Conservation (phyloP, 2,888 invertebrate genomes). For the Drosophila kanekoi region DNA sequence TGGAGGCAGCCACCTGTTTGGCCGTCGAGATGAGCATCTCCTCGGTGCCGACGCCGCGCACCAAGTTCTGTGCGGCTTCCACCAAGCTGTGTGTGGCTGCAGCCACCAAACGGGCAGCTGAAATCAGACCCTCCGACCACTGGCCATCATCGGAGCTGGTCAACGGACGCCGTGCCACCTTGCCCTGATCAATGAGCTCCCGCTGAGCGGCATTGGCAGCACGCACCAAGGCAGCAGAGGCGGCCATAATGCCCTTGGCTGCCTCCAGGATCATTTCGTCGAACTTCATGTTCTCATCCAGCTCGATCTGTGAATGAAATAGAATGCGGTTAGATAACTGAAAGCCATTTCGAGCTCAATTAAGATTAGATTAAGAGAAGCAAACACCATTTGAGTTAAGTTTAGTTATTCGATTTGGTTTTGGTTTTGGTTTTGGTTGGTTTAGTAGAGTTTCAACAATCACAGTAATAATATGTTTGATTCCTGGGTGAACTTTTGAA, state of each 20-base stretch:
- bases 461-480: slow-evolving; percentile 99
- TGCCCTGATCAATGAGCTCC: slow-evolving; percentile 96
- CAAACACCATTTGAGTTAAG: slow-evolving; percentile 58
- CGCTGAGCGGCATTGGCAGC: slow-evolving; percentile 98
- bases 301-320: slow-evolving; percentile 74
- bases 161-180: slow-evolving; percentile 92
- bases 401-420: slow-evolving; percentile 6
- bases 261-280: slow-evolving; percentile 99
- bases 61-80: slow-evolving; percentile 98
- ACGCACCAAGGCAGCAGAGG: slow-evolving; percentile 97
- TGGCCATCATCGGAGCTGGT: slow-evolving; percentile 97
- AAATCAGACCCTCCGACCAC: slow-evolving; percentile 98
- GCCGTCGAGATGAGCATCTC: slow-evolving; percentile 98
- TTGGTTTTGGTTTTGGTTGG: slow-evolving; percentile 17
- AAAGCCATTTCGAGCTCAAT: background rate
- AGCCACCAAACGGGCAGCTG: slow-evolving; percentile 97
- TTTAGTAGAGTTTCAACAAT: slow-evolving; percentile 83
- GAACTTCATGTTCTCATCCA: slow-evolving; percentile 97
- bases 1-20: slow-evolving; percentile 97
- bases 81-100: slow-evolving; percentile 99
- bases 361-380: slow-evolving; percentile 5
- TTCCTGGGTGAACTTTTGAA: slow-evolving; percentile 95
- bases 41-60: slow-evolving; percentile 96
- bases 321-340: background rate
- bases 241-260: slow-evolving; percentile 98